A percentile compares a stretch with the other conserved stretches of the same genome.
Conservation (phyloP, 2,113 vertebrate species). For the Centropus bengalensis region DNA sequence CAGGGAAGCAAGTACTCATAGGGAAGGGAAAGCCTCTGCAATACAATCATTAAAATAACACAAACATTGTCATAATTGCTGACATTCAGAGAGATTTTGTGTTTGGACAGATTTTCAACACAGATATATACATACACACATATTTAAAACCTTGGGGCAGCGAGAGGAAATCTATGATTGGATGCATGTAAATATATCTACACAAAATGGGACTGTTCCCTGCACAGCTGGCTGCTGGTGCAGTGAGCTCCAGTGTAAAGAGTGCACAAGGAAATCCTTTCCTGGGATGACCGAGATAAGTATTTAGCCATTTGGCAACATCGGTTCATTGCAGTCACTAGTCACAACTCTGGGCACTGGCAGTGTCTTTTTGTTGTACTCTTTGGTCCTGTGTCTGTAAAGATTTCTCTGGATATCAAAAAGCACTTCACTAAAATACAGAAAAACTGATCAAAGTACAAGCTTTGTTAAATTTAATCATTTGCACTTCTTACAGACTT, state of each 20-base stretch:
- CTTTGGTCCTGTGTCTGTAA: not conserved
- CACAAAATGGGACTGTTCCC: not conserved
- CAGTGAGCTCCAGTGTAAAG: not conserved
- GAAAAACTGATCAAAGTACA: not conserved
- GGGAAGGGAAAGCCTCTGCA: not conserved
- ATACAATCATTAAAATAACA: not conserved
- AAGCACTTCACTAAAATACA: not conserved
- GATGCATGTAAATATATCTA: conserved; percentile 13
- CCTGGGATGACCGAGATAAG: not conserved
- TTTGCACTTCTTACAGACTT: not conserved
- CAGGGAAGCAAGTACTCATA: not conserved
- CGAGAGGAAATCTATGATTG: not conserved
- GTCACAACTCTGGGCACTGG: not conserved
- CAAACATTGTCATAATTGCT: not conserved
- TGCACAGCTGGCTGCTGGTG: conserved; percentile 14
- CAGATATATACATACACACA: not conserved
- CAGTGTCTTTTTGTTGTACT: not conserved
- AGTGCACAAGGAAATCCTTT: not conserved
- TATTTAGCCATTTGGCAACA: not conserved
- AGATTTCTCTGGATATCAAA: not conserved
- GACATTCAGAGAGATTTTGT: conserved; percentile 9
- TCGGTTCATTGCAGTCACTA: not conserved
- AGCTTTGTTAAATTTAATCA: not conserved
- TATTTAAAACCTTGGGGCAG: conserved; percentile 3
- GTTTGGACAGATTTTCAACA: conserved; percentile 44